A percentile compares a stretch with the other conserved stretches of the same genome.
phyloP scores from a whole-genome alignment of 2,113 vertebrate species.

The Pseudorhombus dupliciocellatus region DNA sequence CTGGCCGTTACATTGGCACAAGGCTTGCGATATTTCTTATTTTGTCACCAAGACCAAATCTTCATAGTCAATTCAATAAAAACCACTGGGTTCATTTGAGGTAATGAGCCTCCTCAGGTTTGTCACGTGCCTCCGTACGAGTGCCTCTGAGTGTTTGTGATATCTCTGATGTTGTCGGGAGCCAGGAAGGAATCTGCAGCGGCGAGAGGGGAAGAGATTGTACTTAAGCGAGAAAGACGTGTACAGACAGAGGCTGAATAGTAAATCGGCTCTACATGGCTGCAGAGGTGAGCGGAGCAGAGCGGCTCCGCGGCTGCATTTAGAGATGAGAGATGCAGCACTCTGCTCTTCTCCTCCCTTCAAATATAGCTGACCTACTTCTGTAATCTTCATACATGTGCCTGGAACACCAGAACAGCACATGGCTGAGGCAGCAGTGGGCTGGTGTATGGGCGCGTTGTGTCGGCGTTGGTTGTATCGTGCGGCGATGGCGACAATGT shows the following conservation, averaged over 20 bases:
- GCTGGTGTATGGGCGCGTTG: not conserved
- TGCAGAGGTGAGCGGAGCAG: conserved; percentile 41
- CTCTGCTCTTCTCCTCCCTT: conserved; percentile 50
- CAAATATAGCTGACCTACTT: conserved; percentile 76
- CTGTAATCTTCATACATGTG: conserved; percentile 63
- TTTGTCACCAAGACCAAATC: not conserved
- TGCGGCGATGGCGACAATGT: conserved; percentile 11
- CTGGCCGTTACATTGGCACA: conserved; percentile 8
- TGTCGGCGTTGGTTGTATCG: not conserved
- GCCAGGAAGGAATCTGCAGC: not conserved
- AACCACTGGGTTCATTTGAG: conserved; percentile 45
- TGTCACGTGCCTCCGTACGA: not conserved
- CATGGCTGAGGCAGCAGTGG: conserved; percentile 27
- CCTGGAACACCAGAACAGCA: conserved; percentile 45
- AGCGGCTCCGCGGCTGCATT: conserved; percentile 43
- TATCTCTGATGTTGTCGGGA: conserved; percentile 21
- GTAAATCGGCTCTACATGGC: conserved; percentile 26
- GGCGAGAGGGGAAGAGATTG: conserved; percentile 19
- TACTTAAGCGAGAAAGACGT: conserved; percentile 10
- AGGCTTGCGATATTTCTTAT: conserved; percentile 10
- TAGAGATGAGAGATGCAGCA: conserved; percentile 62
- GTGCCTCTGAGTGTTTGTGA: conserved; percentile 6
- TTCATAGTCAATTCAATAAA: not conserved
- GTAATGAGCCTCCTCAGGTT: conserved; percentile 24
- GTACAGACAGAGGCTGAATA: conserved; percentile 31